phyloP scores from a whole-genome alignment of 2,888 invertebrate genomes.

The Seira musarum region DNA sequence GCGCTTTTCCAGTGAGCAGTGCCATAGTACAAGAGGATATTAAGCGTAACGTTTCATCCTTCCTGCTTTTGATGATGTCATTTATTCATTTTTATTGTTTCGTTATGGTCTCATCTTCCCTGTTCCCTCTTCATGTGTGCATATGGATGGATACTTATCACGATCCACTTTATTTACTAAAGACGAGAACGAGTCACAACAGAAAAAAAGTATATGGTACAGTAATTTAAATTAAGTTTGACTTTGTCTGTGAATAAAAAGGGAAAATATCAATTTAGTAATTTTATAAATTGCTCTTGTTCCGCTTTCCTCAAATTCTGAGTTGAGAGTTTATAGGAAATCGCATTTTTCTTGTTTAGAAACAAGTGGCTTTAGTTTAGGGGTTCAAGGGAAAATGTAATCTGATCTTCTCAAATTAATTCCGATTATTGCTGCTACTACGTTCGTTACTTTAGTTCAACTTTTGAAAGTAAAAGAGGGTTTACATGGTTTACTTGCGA shows the following conservation, averaged over 20 bases:
- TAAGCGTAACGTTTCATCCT: neutral
- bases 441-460: neutral
- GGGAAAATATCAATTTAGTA: constrained; percentile 23
- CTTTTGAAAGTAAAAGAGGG: no score
- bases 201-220: no score
- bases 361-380: constrained; percentile 36
- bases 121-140: neutral
- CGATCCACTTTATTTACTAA: neutral
- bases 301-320: neutral
- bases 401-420: neutral
- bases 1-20: neutral
- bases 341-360: constrained; percentile 36
- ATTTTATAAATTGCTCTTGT: neutral
- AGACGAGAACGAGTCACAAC: no score
- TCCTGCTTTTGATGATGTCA: constrained; percentile 10
- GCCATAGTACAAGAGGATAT: neutral
- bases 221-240: no score
- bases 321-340: constrained; percentile 18
- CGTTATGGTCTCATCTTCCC: neutral
- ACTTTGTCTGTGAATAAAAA: neutral
- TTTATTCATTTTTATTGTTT: constrained; percentile 15
- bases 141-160: neutral
- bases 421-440: neutral
- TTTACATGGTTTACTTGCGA: no score
- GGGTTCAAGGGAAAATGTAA: neutral